Evolutionary conservation across 2,888 invertebrate species (phyloP).

Genomic region (Cantharis nigra): DNA sequence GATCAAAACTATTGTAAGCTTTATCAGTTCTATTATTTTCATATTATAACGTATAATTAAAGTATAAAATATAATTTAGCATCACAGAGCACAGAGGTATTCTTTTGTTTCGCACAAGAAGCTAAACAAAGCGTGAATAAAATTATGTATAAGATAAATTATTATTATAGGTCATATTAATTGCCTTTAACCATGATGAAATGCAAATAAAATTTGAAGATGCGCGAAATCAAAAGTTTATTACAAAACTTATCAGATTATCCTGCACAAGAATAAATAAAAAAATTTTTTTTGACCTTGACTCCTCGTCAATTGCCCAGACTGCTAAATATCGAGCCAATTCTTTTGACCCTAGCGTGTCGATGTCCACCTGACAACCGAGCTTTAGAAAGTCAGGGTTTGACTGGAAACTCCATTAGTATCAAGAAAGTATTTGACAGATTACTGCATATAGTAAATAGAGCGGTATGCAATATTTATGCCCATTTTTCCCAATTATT

Average conservation of each 20-base stretch:
- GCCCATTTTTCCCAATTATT: neutral
- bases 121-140: neutral
- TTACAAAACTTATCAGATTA: neutral
- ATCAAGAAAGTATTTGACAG: neutral
- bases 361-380: neutral
- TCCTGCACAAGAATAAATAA: neutral
- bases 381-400: neutral
- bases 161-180: neutral
- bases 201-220: neutral
- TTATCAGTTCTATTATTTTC: neutral
- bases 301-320: neutral
- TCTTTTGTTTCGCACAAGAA: neutral
- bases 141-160: neutral
- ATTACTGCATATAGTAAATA: neutral
- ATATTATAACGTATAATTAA: constrained; percentile 15
- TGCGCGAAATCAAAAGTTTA: neutral
- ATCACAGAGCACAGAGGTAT: neutral
- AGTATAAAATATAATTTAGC: neutral
- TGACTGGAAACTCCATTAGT: neutral
- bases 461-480: neutral
- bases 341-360: neutral
- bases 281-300: neutral
- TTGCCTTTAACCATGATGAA: neutral
- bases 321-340: neutral
- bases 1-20: constrained; percentile 8